Percentiles rank a stretch among this genome's conserved stretches.
Evolutionary conservation across 2,888 invertebrate genomes (phyloP).

Genomic region (Eristalis pertinax): DNA sequence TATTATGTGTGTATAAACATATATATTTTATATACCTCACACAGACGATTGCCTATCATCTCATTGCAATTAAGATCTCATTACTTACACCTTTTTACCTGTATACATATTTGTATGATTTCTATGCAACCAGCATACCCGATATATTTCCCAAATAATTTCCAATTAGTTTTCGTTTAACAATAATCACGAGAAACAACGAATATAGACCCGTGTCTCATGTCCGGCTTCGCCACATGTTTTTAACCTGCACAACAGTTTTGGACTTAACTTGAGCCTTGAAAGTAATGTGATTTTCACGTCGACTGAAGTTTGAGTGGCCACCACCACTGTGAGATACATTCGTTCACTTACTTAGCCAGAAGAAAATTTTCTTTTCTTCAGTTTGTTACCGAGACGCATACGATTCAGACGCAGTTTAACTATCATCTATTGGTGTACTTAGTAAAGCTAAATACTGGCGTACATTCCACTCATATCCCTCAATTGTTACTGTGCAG

Average conservation of each 20-base stretch:
- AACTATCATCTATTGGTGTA: constrained; percentile 33
- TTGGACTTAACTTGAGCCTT: constrained; percentile 23
- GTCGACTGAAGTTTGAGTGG: constrained; percentile 35
- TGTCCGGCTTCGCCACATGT: constrained; percentile 37
- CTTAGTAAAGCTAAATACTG: constrained; percentile 29
- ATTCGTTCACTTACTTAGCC: constrained; percentile 78
- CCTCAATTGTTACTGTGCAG: constrained; percentile 13
- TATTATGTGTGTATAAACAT: background rate
- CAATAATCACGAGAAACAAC: constrained; percentile 33
- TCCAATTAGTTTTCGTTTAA: constrained; percentile 29
- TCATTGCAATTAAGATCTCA: constrained; percentile 54
- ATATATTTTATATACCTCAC: background rate
- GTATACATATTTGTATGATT: constrained; percentile 31
- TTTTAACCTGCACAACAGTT: constrained; percentile 52
- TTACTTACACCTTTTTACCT: constrained; percentile 46
- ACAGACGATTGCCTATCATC: constrained; percentile 8
- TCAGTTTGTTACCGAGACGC: constrained; percentile 81
- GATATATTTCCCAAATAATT: constrained; percentile 33
- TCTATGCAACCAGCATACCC: constrained; percentile 29
- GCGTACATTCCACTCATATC: constrained; percentile 16
- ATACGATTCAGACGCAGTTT: constrained; percentile 79
- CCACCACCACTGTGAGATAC: constrained; percentile 57
- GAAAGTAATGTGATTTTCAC: background rate
- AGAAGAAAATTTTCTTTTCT: constrained; percentile 79
- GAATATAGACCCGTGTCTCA: constrained; percentile 6